Conservation (phyloP, 2,113 vertebrate species). For the Marcusenius ussheri region DNA sequence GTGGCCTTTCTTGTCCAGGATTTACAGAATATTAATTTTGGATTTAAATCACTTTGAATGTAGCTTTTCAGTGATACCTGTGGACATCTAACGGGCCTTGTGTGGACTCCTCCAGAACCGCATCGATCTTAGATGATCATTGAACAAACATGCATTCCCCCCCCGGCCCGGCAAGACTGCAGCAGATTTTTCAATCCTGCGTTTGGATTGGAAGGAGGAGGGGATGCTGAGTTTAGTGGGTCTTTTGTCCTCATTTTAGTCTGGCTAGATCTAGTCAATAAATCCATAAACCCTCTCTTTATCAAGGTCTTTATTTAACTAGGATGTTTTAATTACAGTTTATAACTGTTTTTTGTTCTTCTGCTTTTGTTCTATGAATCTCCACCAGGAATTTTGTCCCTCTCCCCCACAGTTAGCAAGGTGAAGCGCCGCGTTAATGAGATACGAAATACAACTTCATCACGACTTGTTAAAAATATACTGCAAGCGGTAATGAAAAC, state of each 20-base stretch:
- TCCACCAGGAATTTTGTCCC: not conserved
- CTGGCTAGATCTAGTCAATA: not conserved
- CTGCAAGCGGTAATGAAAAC: not conserved
- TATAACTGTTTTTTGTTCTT: not conserved
- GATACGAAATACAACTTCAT: not conserved
- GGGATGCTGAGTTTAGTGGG: not conserved
- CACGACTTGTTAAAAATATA: slow-evolving; percentile 1
- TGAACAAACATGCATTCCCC: not conserved
- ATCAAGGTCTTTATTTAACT: not conserved
- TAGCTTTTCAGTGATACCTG: not conserved
- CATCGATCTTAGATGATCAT: not conserved
- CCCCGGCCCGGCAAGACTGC: not conserved
- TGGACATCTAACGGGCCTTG: not conserved
- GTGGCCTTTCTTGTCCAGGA: not conserved
- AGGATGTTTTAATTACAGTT: not conserved
- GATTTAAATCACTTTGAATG: not conserved
- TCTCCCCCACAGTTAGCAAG: not conserved
- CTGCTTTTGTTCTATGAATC: not conserved
- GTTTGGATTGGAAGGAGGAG: not conserved
- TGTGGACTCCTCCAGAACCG: not conserved
- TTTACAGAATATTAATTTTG: not conserved
- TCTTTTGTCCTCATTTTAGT: not conserved
- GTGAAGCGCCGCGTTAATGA: not conserved
- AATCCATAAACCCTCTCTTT: not conserved
- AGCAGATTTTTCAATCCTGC: not conserved